Evolutionary conservation across 53 echinoderm and acorn worm species (phyloP).

Genomic region (Glandiceps talaboti): DNA sequence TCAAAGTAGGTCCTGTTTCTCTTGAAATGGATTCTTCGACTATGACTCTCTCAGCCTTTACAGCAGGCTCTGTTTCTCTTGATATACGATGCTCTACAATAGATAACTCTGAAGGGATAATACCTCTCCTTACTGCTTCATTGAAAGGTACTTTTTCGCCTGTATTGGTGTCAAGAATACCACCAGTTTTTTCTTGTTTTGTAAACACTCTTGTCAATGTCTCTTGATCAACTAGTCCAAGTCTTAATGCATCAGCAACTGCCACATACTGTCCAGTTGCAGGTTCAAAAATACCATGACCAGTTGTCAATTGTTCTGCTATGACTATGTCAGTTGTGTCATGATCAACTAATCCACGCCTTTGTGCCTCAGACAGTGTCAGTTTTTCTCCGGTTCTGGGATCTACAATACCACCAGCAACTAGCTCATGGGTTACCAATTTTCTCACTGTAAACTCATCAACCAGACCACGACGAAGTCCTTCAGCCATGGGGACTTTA

Average conservation of each 20-base stretch:
- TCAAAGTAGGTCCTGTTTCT: background rate
- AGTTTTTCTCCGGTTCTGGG: background rate
- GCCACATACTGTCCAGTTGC: conserved; percentile 2
- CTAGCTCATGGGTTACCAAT: background rate
- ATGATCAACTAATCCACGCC: background rate
- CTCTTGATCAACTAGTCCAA: background rate
- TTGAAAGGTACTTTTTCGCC: background rate
- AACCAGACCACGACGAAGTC: background rate
- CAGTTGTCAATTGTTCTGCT: background rate
- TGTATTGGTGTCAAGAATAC: background rate
- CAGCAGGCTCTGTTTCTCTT: background rate
- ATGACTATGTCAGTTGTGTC: background rate
- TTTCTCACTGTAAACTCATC: background rate
- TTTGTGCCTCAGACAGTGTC: background rate
- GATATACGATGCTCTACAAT: background rate
- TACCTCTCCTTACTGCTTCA: background rate
- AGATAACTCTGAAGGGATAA: background rate
- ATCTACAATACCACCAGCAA: background rate
- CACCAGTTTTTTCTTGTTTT: background rate
- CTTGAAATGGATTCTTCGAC: background rate
- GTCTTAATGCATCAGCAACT: background rate
- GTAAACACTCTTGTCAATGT: background rate
- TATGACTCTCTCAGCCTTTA: background rate
- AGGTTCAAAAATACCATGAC: background rate
- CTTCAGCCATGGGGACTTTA: background rate